Percentiles rank a stretch among this genome's conserved stretches.
Conservation (phyloP, 2,797 vertebrate species). For the Falco concolor region DNA sequence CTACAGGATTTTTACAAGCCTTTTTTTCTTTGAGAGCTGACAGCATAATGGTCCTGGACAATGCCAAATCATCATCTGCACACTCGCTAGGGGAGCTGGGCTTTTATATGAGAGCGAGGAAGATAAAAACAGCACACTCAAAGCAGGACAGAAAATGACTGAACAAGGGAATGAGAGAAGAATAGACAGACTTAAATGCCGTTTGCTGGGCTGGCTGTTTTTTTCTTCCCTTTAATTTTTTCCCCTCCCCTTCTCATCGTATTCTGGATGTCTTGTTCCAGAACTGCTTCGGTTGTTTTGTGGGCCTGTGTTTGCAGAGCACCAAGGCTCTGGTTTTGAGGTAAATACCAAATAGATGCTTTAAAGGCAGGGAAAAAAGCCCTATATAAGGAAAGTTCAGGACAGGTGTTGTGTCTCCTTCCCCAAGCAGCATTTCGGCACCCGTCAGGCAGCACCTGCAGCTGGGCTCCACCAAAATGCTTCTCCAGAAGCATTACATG, state of each 20-base stretch:
- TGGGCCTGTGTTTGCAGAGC: neutral
- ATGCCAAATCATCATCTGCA: slow-evolving; percentile 67
- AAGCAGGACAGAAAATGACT: slow-evolving; percentile 51
- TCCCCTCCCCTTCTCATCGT: neutral
- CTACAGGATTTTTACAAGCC: slow-evolving; percentile 66
- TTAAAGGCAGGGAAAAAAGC: neutral
- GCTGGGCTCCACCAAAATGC: neutral
- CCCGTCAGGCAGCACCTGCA: neutral
- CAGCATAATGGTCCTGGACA: slow-evolving; percentile 60
- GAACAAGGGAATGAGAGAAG: slow-evolving; percentile 37
- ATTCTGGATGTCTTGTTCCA: slow-evolving; percentile 20
- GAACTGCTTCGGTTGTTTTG: neutral
- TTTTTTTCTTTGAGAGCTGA: slow-evolving; percentile 62
- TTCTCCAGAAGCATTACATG: neutral
- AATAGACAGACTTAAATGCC: slow-evolving; percentile 49
- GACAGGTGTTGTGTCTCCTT: neutral
- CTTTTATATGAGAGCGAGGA: slow-evolving; percentile 56
- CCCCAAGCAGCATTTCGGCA: neutral
- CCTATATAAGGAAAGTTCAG: neutral
- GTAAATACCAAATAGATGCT: neutral
- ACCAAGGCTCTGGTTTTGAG: neutral
- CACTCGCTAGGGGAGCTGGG: slow-evolving; percentile 40
- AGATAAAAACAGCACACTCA: slow-evolving; percentile 60
- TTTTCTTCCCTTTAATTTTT: slow-evolving; percentile 15
- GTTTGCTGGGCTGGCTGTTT: slow-evolving; percentile 34